Evolutionary conservation across 2,888 invertebrate species (phyloP), one percentile per base, ranked within the genome.

Genomic region (Eurois occulta): DNA sequence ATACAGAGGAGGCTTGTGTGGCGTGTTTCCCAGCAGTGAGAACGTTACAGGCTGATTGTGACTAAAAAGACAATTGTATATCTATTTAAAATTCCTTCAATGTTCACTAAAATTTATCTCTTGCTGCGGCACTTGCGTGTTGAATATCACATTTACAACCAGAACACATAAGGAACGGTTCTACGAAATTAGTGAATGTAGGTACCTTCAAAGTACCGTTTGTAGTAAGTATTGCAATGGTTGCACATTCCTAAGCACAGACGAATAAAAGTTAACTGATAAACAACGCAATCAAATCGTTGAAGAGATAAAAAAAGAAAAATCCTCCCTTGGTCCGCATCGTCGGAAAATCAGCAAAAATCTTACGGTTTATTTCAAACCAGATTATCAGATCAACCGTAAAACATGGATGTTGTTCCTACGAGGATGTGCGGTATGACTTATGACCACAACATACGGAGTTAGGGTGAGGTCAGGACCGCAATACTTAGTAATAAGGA

Each of bases 121-220:
- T 72, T 24, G 16, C 35, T 18, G 16, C 43, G 18, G 41, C 58
- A 28, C 38, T 68, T 66, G 72, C 35, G 70, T 64, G 85, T 75
- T 70, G 72, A 84, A 77, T 66, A 52, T 24, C 71, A n/a, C 83
- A 87, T 87, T 87, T 68, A 64, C 43, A 86, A 75, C 10, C 86
- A 81, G 55, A 82, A 6, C 86, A 85, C 72, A 74, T 48, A 11
- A 24, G 24, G 32, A 64, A 80, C 70, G 64, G 75, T 86, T 78
- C 73, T 72, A 71, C 70, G 28, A 81, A 87, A 85, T 84, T 75
- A 86, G 66, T 73, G 64, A 67, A 28, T 46, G 80, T 62, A 41
- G 24, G 41, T 62, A 81, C 62, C 46, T 55, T 35, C 11, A 65
- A 84, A 84, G 72, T 72, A 78, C 83, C 73, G 83, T 84, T 83